Evolutionary conservation across 2,797 vertebrate genomes (phyloP), one percentile per base, ranked within the genome.

Genomic region (Zalophus californianus): DNA sequence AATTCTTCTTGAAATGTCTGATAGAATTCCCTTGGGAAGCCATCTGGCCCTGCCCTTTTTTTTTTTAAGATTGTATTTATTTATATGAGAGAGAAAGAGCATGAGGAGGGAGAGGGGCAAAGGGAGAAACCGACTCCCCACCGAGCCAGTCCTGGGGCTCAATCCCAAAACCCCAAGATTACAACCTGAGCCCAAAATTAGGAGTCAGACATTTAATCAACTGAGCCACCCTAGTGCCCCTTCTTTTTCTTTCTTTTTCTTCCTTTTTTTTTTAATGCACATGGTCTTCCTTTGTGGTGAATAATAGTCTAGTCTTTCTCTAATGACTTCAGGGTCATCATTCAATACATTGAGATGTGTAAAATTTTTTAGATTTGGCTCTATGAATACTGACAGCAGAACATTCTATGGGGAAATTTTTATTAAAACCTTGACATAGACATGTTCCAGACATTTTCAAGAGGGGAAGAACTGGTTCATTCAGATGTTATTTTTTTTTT

Each of bases 241-340:
- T 75, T 15, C 27, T 48, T 41, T 41, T 29, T 10, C 25, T 72
- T 72, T 35, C 12, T 72, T 41, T 5, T 9, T 48, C 35, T 35
- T 1, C 23, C 23, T 32, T 25, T 14, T 54, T 48, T 15, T 21
- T 70, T 52, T 25, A 32, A 18, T 21, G 3, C 75, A 20, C 0
- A 1, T 5, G 5, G 18, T 7, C 29, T 64, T 41, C 62, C 73
- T 70, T 25, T 18, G 14, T 16, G 44, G 14, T 29, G 60, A 62
- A 0, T 25, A 23, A 7, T 0, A 32, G 48, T 1, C 6, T 11
- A 18, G 25, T 11, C 32, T 12, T 41, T 21, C 41, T n/a, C 11
- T 35, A 62, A 5, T 14, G 50, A n/a, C 25, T 7, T 1, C 2
- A n/a, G 56, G 32, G 27, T 35, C 29, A 1, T 14, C 27, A 10